Conservation (phyloP, 2,797 vertebrate genomes). For the Cryptoblepharus egeriae region DNA sequence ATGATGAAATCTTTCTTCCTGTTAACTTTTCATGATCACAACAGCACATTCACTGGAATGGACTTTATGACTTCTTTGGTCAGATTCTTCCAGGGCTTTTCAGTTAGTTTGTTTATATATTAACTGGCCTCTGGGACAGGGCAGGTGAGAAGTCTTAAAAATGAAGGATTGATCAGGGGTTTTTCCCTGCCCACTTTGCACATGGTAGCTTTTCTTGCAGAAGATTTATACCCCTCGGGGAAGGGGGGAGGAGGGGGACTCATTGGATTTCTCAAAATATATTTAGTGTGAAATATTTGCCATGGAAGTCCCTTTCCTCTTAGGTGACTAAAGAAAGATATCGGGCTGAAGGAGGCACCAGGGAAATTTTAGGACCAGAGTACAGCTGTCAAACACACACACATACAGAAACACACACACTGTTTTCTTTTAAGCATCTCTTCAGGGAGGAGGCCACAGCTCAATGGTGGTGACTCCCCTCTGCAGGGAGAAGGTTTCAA, state of each 20-base stretch:
- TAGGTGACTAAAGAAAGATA: rapidly evolving
- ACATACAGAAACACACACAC: too few species aligned
- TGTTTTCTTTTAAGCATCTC: too few species aligned
- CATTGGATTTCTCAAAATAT: not conserved
- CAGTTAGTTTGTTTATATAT: not conserved
- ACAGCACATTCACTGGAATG: too few species aligned
- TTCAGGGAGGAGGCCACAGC: too few species aligned
- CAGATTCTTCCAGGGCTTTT: not conserved
- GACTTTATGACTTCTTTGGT: not conserved
- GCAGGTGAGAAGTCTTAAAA: not conserved
- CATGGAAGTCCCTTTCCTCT: not conserved
- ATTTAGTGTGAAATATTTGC: not conserved
- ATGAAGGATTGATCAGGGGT: not conserved
- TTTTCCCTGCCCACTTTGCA: not conserved
- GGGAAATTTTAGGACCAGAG: constrained; percentile 9
- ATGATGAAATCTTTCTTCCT: not conserved
- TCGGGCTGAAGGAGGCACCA: rapidly evolving
- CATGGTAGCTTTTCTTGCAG: too few species aligned
- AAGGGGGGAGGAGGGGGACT: rapidly evolving
- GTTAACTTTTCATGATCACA: not conserved
- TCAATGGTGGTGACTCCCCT: too few species aligned
- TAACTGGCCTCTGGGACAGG: not conserved
- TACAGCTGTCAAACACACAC: not conserved
- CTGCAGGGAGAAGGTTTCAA: too few species aligned
- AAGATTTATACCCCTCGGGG: not conserved